phyloP scores from a whole-genome alignment of 2,888 invertebrate species.

The Orthosia gracilis region DNA sequence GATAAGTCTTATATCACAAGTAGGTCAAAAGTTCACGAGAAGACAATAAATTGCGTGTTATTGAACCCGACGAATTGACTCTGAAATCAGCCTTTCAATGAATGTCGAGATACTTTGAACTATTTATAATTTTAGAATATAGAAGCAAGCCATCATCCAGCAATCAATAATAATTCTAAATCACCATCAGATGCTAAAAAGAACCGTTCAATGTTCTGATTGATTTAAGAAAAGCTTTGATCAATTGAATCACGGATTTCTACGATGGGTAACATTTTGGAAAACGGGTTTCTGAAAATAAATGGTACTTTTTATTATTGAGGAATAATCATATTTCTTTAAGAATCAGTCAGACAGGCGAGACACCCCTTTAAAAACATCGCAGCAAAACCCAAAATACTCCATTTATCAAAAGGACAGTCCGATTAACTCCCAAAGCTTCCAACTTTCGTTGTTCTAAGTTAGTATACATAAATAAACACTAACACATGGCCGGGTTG shows the following conservation, averaged over 20 bases:
- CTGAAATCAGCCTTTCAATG: constrained; percentile 38
- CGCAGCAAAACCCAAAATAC: not conserved
- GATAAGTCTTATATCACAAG: constrained; percentile 60
- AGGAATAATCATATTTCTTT: not conserved
- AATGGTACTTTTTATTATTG: not conserved
- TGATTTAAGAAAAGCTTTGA: constrained; percentile 30
- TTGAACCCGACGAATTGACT: constrained; percentile 54
- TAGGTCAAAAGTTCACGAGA: constrained; percentile 59
- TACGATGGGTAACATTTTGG: not conserved
- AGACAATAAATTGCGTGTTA: constrained; percentile 56
- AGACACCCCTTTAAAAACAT: not conserved
- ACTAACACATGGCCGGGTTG: constrained; percentile 53
- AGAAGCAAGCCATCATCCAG: not conserved
- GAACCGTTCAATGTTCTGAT: not conserved
- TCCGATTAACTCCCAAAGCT: constrained; percentile 2
- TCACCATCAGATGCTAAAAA: not conserved
- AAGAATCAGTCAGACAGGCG: not conserved
- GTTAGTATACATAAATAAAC: constrained; percentile 58
- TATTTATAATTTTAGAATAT: constrained; percentile 13
- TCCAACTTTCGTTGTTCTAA: constrained; percentile 18
- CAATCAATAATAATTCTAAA: constrained; percentile 9
- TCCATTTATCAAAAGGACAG: constrained; percentile 10
- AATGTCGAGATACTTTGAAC: constrained; percentile 29
- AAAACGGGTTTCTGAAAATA: not conserved
- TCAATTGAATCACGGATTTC: not conserved